phyloP scores from a whole-genome alignment of 2,113 vertebrate species.

The Taxidea taxus region DNA sequence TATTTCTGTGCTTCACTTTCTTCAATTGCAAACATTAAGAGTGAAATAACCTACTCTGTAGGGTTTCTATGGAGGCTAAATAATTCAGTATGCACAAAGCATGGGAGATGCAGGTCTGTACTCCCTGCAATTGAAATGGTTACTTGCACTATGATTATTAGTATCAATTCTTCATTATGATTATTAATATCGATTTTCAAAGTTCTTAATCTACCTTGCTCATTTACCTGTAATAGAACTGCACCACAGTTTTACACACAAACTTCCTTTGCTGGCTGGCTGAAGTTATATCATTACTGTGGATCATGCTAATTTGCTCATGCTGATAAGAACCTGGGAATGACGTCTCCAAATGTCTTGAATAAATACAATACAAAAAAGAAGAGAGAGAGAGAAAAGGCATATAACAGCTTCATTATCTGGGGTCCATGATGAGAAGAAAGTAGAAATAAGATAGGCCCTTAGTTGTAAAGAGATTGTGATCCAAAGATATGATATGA shows the following conservation, averaged over 20 bases:
- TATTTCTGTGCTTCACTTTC: neutral
- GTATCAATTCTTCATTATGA: neutral
- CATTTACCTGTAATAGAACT: neutral
- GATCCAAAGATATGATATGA: neutral
- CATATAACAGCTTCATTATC: neutral
- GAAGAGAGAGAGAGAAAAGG: neutral
- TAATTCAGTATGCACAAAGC: neutral
- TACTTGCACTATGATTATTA: neutral
- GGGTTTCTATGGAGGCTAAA: neutral
- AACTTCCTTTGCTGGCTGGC: neutral
- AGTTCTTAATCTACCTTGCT: neutral
- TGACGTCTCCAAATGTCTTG: neutral
- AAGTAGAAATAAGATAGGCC: neutral
- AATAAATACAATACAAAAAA: neutral
- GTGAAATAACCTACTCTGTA: neutral
- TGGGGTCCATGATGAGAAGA: rapidly evolving
- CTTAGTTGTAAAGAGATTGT: neutral
- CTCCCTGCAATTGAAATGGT: rapidly evolving
- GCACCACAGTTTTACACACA: neutral
- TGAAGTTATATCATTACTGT: too few species aligned
- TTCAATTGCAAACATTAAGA: neutral
- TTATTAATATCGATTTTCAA: neutral
- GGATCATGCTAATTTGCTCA: too few species aligned
- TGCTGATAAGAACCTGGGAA: neutral
- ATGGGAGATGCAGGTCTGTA: rapidly evolving